A percentile compares a stretch with the other conserved stretches of the same genome.
Conservation (phyloP, 1,140 invertebrate species). For the Monomorium pharaonis region DNA sequence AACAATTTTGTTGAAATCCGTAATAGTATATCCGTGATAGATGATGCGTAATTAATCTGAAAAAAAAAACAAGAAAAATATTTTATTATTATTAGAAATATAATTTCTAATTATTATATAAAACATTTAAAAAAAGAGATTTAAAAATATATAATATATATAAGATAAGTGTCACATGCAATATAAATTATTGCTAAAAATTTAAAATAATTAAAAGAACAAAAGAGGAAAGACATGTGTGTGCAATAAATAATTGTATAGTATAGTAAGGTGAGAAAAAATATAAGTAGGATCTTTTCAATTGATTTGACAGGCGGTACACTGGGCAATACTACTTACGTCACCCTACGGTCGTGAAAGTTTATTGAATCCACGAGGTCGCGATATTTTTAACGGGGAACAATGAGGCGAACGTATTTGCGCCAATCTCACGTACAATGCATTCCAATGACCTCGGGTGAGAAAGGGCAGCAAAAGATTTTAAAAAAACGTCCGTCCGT, state of each 20-base stretch:
- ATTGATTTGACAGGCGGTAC: neutral
- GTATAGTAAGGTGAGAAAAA: neutral
- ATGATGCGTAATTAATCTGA: constrained; percentile 5
- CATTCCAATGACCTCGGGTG: constrained; percentile 52
- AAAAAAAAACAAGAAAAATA: constrained; percentile 18
- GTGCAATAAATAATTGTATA: neutral
- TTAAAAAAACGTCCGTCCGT: constrained; percentile 30
- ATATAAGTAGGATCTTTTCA: neutral
- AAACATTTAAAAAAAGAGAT: neutral
- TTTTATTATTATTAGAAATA: constrained; percentile 6
- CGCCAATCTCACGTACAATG: constrained; percentile 53
- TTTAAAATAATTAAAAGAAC: neutral
- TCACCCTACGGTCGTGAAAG: constrained; percentile 6
- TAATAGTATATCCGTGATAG: neutral
- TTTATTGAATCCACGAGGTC: constrained; percentile 48
- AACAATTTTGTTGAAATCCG: neutral
- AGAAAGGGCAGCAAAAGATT: constrained; percentile 42
- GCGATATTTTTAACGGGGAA: constrained; percentile 48
- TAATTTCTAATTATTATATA: neutral
- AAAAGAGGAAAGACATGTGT: neutral
- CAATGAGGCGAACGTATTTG: constrained; percentile 52
- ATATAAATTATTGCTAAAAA: neutral
- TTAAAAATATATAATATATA: neutral
- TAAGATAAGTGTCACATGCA: neutral
- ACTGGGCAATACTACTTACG: constrained; percentile 26